Base-by-base conservation (phyloP, 2,797 vertebrate species). In the Sandelia bainsii region DNA sequence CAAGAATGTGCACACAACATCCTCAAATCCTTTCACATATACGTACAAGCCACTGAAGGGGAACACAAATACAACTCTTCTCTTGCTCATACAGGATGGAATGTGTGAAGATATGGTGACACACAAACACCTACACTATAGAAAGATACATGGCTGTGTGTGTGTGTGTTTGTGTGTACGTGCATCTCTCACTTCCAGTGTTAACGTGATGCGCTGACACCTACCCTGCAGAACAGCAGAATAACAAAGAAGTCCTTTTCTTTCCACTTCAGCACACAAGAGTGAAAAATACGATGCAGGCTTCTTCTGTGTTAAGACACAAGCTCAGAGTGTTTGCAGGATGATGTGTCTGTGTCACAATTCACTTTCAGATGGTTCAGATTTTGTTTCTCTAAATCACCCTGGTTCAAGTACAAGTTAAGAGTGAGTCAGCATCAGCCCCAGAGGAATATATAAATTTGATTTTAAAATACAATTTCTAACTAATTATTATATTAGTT, bases 71-170 rank as follows among this genome's bases (percentile, higher is more conserved):
- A 75, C 20, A 64, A 22, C 46, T 58, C 32, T 17, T 37, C 37
- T 70, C 57, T 32, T n/a, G 51, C 76, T 79, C 69, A 75, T 62
- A 34, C 44, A 17, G 50, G 46, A 1, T 71, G 80, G 81, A 88
- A 83, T 86, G 79, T 77, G 75, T 61, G 75, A 78, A 63, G 44
- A 70, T 69, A 17, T 39, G 54, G 4, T 77, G 83, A 84, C 79
- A 59, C 72, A 59, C 52, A 75, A 46, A 82, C 82, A 79, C 79
- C 64, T 70, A 60, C 53, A 9, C 66, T 51, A 46, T 29, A 74
- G 32, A 49, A 42, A 52, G n/a, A 81, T 51, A 29, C 22, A 54
- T 27, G 9, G 8, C 1, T 25, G 82, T 83, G 75, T 72, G 72
- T 39, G 54, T 29, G 44, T 51, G 50, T 60, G 58, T 20, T 42